These are phyloP conservation scores for Limonius californicus DNA, from an alignment of 1,140 invertebrate species.

Conservation along the genomic window DNA sequence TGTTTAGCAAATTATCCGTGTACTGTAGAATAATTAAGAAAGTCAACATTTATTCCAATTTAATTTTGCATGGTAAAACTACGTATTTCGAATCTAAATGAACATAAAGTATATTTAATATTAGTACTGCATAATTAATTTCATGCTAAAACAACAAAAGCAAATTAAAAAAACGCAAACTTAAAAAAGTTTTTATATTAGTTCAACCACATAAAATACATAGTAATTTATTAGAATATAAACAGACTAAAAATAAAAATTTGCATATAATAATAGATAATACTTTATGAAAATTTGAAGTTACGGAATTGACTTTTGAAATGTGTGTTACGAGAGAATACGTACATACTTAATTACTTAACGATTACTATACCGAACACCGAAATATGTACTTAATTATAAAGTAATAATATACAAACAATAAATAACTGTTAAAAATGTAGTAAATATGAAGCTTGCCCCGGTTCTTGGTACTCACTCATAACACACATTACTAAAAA, in stretches of 20 bases:
- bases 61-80: too few relatives aligned
- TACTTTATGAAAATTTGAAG: conserved; percentile 15
- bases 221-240: conserved; percentile 25
- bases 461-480: too few relatives aligned
- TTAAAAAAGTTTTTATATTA: conserved; percentile 30
- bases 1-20: too few relatives aligned
- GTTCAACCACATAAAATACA: conserved; percentile 29
- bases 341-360: neutral
- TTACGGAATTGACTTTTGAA: conserved; percentile 14
- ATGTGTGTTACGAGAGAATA: conserved; percentile 4
- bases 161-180: conserved; percentile 24
- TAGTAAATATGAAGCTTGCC: too few relatives aligned
- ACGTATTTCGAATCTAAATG: too few relatives aligned
- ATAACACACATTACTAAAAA: neutral
- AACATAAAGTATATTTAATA: too few relatives aligned
- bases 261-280: conserved; percentile 25
- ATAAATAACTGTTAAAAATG: too few relatives aligned
- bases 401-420: too few relatives aligned
- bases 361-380: neutral
- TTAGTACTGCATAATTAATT: too few relatives aligned
- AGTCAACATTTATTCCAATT: too few relatives aligned
- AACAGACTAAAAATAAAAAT: conserved; percentile 31
- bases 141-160: conserved; percentile 24
- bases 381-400: neutral
- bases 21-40: too few relatives aligned